Evolutionary conservation across 2,797 vertebrate species (phyloP).

Genomic region (Melanotaenia boesemani): DNA sequence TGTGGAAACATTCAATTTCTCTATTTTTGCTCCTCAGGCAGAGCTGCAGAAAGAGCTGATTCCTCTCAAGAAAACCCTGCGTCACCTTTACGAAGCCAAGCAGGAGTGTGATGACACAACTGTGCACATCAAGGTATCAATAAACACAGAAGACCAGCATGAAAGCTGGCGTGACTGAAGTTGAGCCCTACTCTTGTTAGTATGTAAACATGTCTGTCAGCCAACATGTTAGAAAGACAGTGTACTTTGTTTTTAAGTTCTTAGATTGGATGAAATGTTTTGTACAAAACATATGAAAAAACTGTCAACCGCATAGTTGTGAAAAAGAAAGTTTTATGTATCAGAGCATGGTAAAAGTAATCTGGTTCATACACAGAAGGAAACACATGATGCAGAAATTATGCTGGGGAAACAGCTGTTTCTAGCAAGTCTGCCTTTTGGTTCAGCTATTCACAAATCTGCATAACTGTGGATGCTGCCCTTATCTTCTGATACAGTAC

Average conservation of each 20-base stretch:
- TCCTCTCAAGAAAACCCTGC: conserved; percentile 83
- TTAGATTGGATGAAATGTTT: background rate
- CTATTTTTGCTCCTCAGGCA: conserved; percentile 52
- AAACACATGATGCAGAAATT: too few relatives aligned
- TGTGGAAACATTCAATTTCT: conserved; percentile 1
- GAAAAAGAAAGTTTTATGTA: background rate
- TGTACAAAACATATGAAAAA: background rate
- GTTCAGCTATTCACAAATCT: background rate
- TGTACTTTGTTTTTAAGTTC: background rate
- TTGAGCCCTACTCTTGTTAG: conserved; percentile 23
- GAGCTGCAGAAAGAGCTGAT: conserved; percentile 76
- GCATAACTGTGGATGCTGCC: too few relatives aligned
- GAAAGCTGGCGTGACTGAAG: background rate
- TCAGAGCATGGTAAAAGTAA: background rate
- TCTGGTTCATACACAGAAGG: background rate
- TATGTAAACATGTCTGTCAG: conserved; percentile 57
- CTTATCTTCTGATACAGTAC: too few relatives aligned
- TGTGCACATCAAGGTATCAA: conserved; percentile 86
- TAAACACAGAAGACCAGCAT: conserved; percentile 54
- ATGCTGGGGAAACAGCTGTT: too few relatives aligned
- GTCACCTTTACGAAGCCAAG: conserved; percentile 84
- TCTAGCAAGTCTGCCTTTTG: too few relatives aligned
- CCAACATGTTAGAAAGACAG: conserved; percentile 3
- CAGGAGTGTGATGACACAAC: conserved; percentile 86
- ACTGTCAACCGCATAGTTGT: background rate